These are phyloP conservation scores for Mactromeris polynyma DNA, from an alignment of 2,888 invertebrate species.

Conservation along the genomic window DNA sequence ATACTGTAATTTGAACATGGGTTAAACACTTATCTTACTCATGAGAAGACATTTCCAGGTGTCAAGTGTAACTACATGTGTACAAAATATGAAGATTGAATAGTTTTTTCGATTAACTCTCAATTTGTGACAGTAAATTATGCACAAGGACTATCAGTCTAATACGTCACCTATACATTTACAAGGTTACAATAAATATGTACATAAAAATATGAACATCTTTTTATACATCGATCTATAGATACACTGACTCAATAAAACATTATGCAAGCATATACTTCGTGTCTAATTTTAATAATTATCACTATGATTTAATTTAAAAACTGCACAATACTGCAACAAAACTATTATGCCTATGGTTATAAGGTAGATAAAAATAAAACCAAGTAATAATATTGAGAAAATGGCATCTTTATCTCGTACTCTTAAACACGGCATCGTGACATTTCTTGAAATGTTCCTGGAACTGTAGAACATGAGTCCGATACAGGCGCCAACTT, in stretches of 20 bases:
- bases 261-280: not conserved
- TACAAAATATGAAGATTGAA: not conserved
- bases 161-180: slow-evolving; percentile 7
- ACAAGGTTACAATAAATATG: slow-evolving; percentile 42
- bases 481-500: no score
- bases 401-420: no score
- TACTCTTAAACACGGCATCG: no score
- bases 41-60: no score
- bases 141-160: slow-evolving; percentile 18
- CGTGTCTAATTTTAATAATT: slow-evolving; percentile 9
- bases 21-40: no score
- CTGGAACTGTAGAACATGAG: no score
- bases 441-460: no score
- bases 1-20: no score
- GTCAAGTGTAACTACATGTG: no score
- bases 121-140: slow-evolving; percentile 15
- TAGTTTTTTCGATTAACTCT: not conserved
- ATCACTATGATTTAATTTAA: not conserved
- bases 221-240: slow-evolving; percentile 13
- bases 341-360: not conserved
- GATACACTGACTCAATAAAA: not conserved
- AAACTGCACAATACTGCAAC: not conserved
- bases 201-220: slow-evolving; percentile 44
- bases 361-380: no score
- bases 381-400: no score